Conservation (phyloP, 37 sponge, comb jelly and placozoan genomes). For the Axinella damicornis region DNA sequence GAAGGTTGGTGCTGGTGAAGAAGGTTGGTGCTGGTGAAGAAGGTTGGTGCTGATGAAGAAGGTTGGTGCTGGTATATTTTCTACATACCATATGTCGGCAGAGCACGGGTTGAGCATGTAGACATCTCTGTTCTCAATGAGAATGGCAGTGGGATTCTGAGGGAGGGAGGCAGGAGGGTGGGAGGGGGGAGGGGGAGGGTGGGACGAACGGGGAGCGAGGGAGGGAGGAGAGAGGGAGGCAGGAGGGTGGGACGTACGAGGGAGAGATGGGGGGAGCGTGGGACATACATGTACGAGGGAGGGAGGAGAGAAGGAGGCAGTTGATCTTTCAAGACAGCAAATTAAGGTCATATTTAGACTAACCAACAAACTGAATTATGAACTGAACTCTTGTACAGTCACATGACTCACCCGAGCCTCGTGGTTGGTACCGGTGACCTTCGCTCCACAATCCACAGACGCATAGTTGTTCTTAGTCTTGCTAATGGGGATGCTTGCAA, state of each 20-base stretch:
- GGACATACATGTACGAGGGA: too few species aligned
- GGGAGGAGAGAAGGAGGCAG: too few species aligned
- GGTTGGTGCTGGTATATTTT: too few species aligned
- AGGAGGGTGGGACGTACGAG: background rate
- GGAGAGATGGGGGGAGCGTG: too few species aligned
- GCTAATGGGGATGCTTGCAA: background rate
- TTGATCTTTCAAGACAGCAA: too few species aligned
- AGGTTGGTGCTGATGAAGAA: too few species aligned
- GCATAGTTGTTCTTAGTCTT: conserved; percentile 81
- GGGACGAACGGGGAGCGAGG: background rate
- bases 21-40: too few species aligned
- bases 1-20: too few species aligned
- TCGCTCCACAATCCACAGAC: conserved; percentile 93
- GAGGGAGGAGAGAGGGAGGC: background rate
- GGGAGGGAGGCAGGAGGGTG: background rate
- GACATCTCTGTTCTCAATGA: conserved; percentile 84
- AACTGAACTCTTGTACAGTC: background rate
- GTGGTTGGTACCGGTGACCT: conserved; percentile 73
- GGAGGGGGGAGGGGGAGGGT: background rate
- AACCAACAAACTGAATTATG: too few species aligned
- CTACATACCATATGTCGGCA: conserved; percentile 66
- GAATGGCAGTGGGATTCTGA: conserved; percentile 83
- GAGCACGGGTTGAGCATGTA: conserved; percentile 95
- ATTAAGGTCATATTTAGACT: too few species aligned
- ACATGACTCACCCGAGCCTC: conserved; percentile 61